phyloP scores from a whole-genome alignment of 2,797 vertebrate genomes.

The Spinus olivaceus region DNA sequence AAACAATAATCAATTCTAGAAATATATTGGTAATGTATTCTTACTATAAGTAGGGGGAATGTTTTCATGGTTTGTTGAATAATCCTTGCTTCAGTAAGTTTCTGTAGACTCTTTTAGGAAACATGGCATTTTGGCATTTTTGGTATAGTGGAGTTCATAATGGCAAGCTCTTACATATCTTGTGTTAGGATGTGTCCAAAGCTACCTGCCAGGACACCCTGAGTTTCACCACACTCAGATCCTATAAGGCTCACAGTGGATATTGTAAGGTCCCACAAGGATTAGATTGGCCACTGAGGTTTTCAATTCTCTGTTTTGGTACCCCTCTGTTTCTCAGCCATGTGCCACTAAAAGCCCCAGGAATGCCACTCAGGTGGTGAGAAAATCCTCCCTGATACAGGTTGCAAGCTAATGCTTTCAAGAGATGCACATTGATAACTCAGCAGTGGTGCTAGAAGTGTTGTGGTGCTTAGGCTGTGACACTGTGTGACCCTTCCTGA shows the following conservation, averaged over 20 bases:
- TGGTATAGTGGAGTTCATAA: neutral
- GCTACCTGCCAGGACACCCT: neutral
- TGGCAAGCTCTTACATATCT: neutral
- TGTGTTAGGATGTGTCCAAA: neutral
- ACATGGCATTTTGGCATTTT: neutral
- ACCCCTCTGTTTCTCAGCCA: neutral
- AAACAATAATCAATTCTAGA: neutral
- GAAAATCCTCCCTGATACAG: neutral
- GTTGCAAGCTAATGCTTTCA: neutral
- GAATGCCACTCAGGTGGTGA: neutral
- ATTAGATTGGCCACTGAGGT: accelerated
- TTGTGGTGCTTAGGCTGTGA: neutral
- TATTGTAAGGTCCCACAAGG: neutral
- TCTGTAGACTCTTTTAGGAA: neutral
- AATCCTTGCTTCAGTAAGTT: neutral
- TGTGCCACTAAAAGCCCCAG: neutral
- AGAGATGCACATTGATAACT: neutral
- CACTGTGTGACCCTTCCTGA: neutral
- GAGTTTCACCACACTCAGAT: neutral
- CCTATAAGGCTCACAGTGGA: accelerated
- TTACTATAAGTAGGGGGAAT: neutral
- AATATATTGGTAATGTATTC: neutral
- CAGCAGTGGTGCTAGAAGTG: accelerated
- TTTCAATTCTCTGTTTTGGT: neutral
- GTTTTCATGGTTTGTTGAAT: neutral